Percentiles rank a stretch among this genome's conserved stretches.
These are phyloP conservation scores for Setipinna tenuifilis DNA, from an alignment of 2,797 vertebrate genomes.

Conservation along the genomic window DNA sequence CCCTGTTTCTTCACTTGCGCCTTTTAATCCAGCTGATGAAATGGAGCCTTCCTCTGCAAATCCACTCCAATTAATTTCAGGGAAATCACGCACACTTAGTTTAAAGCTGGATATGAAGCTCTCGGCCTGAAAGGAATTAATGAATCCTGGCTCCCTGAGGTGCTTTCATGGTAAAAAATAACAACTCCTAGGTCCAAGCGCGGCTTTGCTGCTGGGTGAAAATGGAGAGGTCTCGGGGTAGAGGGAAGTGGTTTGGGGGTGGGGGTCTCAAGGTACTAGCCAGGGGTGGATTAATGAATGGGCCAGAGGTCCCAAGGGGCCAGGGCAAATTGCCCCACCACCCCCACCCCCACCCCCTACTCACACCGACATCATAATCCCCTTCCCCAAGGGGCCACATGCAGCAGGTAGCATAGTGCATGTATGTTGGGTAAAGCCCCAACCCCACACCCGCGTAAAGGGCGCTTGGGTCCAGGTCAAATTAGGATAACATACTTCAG, in stretches of 20 bases:
- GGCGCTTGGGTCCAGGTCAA: no score
- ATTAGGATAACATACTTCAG: no score
- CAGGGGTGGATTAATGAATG: no score
- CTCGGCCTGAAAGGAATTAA: constrained; percentile 16
- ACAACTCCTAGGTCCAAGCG: constrained; percentile 10
- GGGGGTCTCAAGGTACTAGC: neutral
- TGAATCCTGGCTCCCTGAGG: constrained; percentile 16
- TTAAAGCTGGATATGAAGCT: constrained; percentile 23
- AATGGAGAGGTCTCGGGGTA: neutral
- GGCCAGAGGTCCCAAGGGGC: no score
- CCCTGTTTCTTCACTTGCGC: constrained; percentile 2
- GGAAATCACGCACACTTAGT: constrained; percentile 16
- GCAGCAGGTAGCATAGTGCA: no score
- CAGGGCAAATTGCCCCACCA: no score
- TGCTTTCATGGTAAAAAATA: constrained; percentile 23
- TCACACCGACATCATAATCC: no score
- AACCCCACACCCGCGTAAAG: no score
- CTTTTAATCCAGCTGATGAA: constrained; percentile 28
- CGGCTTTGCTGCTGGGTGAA: neutral
- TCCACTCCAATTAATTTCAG: constrained; percentile 28
- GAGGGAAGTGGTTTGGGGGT: neutral
- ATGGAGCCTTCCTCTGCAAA: constrained; percentile 24
- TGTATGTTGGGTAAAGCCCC: no score
- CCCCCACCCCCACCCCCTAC: no score
- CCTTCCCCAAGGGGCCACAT: no score